phyloP scores from a whole-genome alignment of 2,797 vertebrate species.

The Mastacembelus armatus region DNA sequence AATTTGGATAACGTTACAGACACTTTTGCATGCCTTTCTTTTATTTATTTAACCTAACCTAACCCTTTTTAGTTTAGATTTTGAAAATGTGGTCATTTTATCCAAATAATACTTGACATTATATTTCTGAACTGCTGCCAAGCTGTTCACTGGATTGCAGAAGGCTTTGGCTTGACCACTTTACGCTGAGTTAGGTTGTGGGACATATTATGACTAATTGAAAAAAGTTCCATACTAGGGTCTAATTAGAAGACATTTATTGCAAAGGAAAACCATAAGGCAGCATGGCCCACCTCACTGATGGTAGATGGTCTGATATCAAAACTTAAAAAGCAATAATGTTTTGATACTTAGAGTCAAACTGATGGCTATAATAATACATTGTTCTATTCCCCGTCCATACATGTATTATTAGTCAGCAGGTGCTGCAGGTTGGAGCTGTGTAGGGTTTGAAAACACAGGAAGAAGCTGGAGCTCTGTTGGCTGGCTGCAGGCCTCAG shows the following conservation, averaged over 20 bases:
- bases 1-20: too few species aligned
- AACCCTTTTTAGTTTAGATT: too few species aligned
- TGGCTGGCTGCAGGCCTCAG: slow-evolving; percentile 66
- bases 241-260: background rate
- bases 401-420: background rate
- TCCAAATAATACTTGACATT: too few species aligned
- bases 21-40: too few species aligned
- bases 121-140: too few species aligned
- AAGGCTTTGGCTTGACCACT: too few species aligned
- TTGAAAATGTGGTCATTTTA: too few species aligned
- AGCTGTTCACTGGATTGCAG: too few species aligned
- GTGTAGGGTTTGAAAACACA: background rate
- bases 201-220: too few species aligned
- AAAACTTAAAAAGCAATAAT: background rate
- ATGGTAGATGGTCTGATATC: background rate
- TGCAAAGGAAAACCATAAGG: background rate
- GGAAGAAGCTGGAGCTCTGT: slow-evolving; percentile 56
- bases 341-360: background rate
- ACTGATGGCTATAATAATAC: background rate
- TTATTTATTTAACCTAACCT: too few species aligned
- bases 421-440: slow-evolving; percentile 10
- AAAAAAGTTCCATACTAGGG: too few species aligned
- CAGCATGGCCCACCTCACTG: background rate
- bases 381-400: background rate
- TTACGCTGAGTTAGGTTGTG: too few species aligned